Base-by-base conservation (phyloP, 2,113 vertebrate species). In the Phalacrocorax pelagicus region DNA sequence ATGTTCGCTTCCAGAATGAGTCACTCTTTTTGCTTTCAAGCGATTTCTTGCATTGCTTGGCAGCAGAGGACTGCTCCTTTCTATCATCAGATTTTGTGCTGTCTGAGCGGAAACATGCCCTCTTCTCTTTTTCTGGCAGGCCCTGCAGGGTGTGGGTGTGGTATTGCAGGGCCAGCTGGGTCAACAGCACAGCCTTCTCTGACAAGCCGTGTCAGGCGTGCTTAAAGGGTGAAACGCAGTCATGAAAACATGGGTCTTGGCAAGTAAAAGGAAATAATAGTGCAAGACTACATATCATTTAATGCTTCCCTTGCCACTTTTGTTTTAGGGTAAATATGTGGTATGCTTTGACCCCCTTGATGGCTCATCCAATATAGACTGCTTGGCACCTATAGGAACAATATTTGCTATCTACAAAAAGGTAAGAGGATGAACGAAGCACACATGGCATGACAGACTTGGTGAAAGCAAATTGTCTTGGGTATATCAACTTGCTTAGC, bases 301-400 rank as follows among this genome's bases (percentile, higher is more conserved):
- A 88, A 67, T 66, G 16, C 5, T 73, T 88, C 54, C 77, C 86
- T 65, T 59, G 8, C n/a, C 57, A 42, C 26, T 96, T 73, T 46
- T 86, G 12, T 69, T 92, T 59, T 85, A 99, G 99, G 99, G 99
- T 32, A 99, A 99, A 98, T 99, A 99, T 0, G 97, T 99, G 90
- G 99, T 99, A 13, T 99, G 99, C 92, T 99, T 99, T 80, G 99
- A 99, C 91, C 99, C 99, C 1, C 98, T 99, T 92, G 99, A 99
- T 38, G 99, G 99, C 62, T 99, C 99, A 69, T 99, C 99, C 80
- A 99, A 99, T 96, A 99, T 99, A 42, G 99, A 99, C 98, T 99
- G 99, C 84, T 97, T 99, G 98, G 99, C 99, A 54, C 99, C 99
- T 0, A 99, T 99, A 57, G 99, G 99, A 94, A 99, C 99, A 40